Percentiles rank a stretch among this genome's conserved stretches.
phyloP scores from a whole-genome alignment of 2,113 vertebrate species.

The Gymnogyps californianus region DNA sequence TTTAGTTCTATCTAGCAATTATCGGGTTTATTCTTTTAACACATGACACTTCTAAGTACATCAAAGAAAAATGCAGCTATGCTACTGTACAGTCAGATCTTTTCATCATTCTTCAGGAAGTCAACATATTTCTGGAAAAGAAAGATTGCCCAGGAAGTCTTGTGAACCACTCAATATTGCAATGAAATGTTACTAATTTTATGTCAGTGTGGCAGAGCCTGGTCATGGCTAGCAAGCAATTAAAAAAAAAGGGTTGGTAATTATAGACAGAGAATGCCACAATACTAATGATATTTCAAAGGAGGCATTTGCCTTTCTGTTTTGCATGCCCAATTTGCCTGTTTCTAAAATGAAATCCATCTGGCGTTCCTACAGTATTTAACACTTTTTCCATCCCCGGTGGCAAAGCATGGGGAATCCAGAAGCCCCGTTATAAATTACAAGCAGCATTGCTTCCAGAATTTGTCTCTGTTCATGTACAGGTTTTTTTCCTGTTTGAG shows the following conservation, averaged over 20 bases:
- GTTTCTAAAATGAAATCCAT: neutral
- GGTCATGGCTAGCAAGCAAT: neutral
- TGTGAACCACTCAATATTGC: neutral
- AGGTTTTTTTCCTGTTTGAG: neutral
- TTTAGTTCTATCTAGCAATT: constrained; percentile 30
- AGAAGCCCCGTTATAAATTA: neutral
- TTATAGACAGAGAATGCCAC: neutral
- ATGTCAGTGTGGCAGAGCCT: neutral
- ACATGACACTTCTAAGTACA: constrained; percentile 11
- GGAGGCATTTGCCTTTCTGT: neutral
- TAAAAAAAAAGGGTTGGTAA: neutral
- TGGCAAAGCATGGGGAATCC: neutral
- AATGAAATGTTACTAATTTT: neutral
- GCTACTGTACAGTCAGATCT: neutral
- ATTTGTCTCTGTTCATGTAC: neutral
- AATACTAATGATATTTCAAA: neutral
- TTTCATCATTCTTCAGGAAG: constrained; percentile 12
- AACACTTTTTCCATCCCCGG: neutral
- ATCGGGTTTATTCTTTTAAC: constrained; percentile 9
- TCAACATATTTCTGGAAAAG: neutral
- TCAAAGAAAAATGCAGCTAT: constrained; percentile 33
- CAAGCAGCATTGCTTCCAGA: neutral
- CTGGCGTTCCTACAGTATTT: neutral
- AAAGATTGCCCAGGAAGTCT: neutral
- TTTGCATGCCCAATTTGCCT: neutral